Evolutionary conservation across 2,797 vertebrate genomes (phyloP).

Genomic region (Anguilla marmorata): DNA sequence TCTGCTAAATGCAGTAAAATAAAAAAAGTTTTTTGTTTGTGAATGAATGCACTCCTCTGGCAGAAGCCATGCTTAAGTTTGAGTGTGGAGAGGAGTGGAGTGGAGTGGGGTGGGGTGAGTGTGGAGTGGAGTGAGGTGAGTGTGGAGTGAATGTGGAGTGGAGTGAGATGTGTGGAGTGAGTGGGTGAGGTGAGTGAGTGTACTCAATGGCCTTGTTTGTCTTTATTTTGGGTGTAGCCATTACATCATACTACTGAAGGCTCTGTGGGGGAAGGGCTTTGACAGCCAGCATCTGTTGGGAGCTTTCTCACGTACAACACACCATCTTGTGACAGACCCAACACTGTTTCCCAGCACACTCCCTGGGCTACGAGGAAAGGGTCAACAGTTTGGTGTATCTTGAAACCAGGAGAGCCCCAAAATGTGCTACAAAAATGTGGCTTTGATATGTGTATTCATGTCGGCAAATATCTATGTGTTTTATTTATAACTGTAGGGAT

Average conservation of each 20-base stretch:
- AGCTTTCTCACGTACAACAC: slow-evolving; percentile 16
- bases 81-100: neutral
- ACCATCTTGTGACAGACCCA: slow-evolving; percentile 22
- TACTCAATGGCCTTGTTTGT: slow-evolving; percentile 47
- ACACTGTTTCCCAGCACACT: neutral
- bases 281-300: slow-evolving; percentile 11
- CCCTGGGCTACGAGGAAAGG: slow-evolving; percentile 1
- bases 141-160: too few species aligned
- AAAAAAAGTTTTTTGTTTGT: neutral
- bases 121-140: too few species aligned
- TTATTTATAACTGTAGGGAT: neutral
- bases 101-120: neutral
- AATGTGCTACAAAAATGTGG: neutral
- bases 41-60: neutral
- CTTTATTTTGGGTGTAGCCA: slow-evolving; percentile 64
- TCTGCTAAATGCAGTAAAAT: neutral
- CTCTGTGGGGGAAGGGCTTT: slow-evolving; percentile 30
- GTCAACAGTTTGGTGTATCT: neutral
- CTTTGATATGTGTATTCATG: neutral
- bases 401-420: neutral
- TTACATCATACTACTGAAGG: slow-evolving; percentile 55
- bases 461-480: neutral
- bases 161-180: neutral
- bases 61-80: neutral
- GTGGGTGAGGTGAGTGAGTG: slow-evolving; percentile 4